Conservation (phyloP, 2,797 vertebrate species). For the Sus cebifrons region DNA sequence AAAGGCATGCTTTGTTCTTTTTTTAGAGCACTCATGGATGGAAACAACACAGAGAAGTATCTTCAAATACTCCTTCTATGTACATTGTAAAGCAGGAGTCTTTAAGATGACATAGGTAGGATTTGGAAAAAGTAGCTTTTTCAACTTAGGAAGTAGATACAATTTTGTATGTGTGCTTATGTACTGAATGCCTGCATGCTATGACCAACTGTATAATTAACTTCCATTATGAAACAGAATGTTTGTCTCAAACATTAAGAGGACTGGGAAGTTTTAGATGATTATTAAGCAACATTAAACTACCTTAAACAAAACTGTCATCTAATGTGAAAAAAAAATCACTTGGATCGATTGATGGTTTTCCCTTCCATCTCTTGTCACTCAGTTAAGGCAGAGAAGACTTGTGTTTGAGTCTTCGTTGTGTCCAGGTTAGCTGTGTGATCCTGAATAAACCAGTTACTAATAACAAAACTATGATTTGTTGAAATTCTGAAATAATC, state of each 20-base stretch:
- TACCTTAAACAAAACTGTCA: neutral
- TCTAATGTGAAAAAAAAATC: neutral
- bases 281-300: neutral
- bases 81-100: neutral
- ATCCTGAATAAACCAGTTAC: neutral
- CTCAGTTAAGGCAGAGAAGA: neutral
- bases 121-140: neutral
- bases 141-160: neutral
- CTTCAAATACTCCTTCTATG: neutral
- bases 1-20: conserved; percentile 30
- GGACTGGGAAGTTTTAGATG: neutral
- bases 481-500: neutral
- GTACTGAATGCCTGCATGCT: neutral
- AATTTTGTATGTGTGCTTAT: neutral
- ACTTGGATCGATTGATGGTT: neutral
- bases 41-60: neutral
- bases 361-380: neutral
- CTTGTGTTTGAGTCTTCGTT: neutral
- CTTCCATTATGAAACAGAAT: neutral
- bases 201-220: neutral
- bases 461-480: neutral
- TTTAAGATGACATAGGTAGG: neutral
- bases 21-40: neutral
- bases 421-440: neutral
- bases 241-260: neutral